A percentile compares a stretch with the other conserved stretches of the same genome.
Evolutionary conservation across 2,888 invertebrate species (phyloP).

Genomic region (Choreutis nemorana): DNA sequence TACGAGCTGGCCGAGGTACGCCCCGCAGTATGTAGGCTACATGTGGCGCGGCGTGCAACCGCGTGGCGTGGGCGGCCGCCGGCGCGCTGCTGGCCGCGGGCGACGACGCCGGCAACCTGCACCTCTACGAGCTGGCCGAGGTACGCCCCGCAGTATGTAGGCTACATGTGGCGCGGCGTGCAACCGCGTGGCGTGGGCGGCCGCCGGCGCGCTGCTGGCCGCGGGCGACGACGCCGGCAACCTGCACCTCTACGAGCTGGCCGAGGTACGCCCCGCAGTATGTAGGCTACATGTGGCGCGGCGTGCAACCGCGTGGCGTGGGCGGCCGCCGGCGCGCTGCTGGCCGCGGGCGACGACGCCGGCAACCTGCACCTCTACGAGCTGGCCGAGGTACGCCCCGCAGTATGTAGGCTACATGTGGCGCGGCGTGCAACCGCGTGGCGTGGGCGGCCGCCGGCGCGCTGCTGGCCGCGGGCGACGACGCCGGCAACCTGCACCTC

Average conservation of each 20-base stretch:
- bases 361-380: conserved; percentile 92
- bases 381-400: conserved; percentile 87
- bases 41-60: too few species aligned
- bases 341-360: conserved; percentile 89
- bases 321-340: conserved; percentile 89
- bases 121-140: conserved; percentile 92
- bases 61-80: too few species aligned
- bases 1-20: conserved; percentile 79
- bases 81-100: conserved; percentile 87
- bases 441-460: too few species aligned
- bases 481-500: conserved; percentile 85
- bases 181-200: too few species aligned
- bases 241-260: conserved; percentile 91
- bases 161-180: too few species aligned
- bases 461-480: conserved; percentile 91
- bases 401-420: too few species aligned
- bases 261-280: conserved; percentile 76
- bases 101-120: conserved; percentile 87
- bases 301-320: conserved; percentile 91
- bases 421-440: too few species aligned
- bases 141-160: conserved; percentile 86
- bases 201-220: conserved; percentile 83
- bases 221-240: conserved; percentile 91
- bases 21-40: conserved; percentile 77
- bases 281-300: conserved; percentile 77